A percentile compares a stretch with the other conserved stretches of the same genome.
Evolutionary conservation across 2,113 vertebrate genomes (phyloP).

Genomic region (Lepus timidus): DNA sequence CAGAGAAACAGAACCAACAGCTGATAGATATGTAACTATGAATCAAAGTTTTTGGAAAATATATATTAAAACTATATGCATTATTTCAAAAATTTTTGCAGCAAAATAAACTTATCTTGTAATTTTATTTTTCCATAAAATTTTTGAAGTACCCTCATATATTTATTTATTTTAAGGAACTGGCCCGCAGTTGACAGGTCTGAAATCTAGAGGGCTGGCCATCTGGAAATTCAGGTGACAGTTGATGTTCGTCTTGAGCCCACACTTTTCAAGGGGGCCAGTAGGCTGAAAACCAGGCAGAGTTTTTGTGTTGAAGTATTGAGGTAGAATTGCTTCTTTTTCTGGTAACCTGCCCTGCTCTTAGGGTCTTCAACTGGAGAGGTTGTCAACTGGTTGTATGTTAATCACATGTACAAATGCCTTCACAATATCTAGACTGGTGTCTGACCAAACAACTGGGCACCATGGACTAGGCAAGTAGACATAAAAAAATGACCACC

Average conservation of each 20-base stretch:
- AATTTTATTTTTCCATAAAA: no score
- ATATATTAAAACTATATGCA: no score
- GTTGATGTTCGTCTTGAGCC: background rate
- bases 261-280: background rate
- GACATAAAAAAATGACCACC: background rate
- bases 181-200: background rate
- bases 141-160: no score
- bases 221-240: constrained; percentile 40
- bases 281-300: background rate
- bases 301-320: background rate
- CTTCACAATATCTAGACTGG: background rate
- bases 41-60: background rate
- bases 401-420: background rate
- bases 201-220: background rate
- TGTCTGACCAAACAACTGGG: background rate
- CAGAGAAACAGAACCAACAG: background rate
- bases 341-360: background rate
- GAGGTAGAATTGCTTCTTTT: background rate
- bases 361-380: background rate
- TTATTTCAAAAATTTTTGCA: no score
- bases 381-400: background rate
- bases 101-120: no score
- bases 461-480: background rate
- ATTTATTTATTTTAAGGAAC: background rate
- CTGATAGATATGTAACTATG: background rate